Evolutionary conservation across 2,797 vertebrate genomes (phyloP).

Genomic region (Gallinago solitaria): DNA sequence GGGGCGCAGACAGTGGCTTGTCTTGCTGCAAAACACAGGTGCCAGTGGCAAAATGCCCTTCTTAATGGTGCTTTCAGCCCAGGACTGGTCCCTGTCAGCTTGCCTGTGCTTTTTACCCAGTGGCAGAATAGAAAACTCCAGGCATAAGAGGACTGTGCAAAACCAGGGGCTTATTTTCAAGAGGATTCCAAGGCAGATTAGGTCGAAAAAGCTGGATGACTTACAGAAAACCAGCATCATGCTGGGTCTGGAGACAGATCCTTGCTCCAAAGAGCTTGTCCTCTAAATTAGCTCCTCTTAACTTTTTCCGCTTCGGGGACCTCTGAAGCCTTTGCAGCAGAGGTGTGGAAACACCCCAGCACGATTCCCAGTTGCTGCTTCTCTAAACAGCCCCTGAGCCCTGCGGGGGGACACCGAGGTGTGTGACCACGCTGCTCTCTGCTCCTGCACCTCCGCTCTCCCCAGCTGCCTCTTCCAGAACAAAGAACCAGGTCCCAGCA

Average conservation of each 20-base stretch:
- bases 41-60: neutral
- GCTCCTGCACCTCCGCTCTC: neutral
- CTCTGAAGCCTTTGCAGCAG: neutral
- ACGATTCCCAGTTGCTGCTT: neutral
- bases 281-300: neutral
- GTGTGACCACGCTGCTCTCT: neutral
- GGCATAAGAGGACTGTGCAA: neutral
- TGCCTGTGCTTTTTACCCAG: neutral
- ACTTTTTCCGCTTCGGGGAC: neutral
- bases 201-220: neutral
- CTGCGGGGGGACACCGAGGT: rapidly evolving
- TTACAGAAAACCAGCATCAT: neutral
- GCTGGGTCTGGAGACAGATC: neutral
- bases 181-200: neutral
- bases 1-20: neutral
- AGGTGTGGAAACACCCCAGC: neutral
- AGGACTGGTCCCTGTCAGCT: neutral
- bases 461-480: neutral
- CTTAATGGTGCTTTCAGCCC: neutral
- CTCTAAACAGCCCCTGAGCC: neutral
- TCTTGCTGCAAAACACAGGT: neutral
- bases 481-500: neutral
- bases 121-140: neutral
- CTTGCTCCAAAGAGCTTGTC: neutral
- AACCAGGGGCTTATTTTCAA: neutral